Base-by-base conservation (phyloP, 2,113 vertebrate species). In the Psephotus haematonotus region DNA sequence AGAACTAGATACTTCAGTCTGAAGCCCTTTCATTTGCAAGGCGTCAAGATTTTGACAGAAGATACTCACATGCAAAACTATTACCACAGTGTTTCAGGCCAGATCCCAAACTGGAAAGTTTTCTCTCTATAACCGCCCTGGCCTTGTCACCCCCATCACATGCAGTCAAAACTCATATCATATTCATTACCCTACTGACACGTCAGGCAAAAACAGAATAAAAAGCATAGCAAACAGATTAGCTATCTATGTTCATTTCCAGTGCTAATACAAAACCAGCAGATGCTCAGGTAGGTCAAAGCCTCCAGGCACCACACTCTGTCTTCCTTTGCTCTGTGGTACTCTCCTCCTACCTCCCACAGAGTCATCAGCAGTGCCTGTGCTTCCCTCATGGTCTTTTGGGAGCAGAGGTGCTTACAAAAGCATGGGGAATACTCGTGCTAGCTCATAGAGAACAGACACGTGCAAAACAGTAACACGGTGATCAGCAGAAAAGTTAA, bases 11-110 rank as follows among this genome's bases (percentile, higher is more conserved):
- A 46, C 63, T 85, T 79, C 78, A 53, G 33, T 47, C 35, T 6
- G 1, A 83, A 88, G 75, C 33, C 37, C 46, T 96, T 64, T 90
- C 55, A 90, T 92, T 81, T 92, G 80, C 71, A 74, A 95, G 91
- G 91, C 14, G 10, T 89, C 92, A 28, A 92, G 83, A 91, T 91
- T 47, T 75, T 85, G 24, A 63, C 83, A 11, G 14, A 17, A 94
- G 85, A 94, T 67, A 95, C 2, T 28, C 65, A 47, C 29, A 92
- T 14, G 64, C 60, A 93, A 89, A 93, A 25, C 47, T 57, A 50
- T 33, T 72, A 46, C 13, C 41, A 31, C 16, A 47, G 29, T 2
- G 15, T 41, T 88, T 53, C 60, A 75, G 75, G 37, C 9, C 85
- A 90, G 53, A 93, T 35, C 27, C 60, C 1, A 83, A 90, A 71